Evolutionary conservation across 2,113 vertebrate species (phyloP).

Genomic region (Hylia prasina): DNA sequence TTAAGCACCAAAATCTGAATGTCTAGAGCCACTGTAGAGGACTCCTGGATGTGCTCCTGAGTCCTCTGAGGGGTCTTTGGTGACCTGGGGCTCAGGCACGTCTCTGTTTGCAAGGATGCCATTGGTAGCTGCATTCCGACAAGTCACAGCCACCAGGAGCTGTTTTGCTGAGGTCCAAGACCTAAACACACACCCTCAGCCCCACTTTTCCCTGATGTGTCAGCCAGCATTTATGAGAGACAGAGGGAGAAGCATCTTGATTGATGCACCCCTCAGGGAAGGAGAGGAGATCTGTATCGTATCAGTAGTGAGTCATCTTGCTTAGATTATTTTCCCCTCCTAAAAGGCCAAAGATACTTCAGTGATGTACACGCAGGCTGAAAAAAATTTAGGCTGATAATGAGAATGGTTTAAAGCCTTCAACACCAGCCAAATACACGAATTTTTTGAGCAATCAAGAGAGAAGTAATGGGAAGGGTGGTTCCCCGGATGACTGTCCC

Average conservation of each 20-base stretch:
- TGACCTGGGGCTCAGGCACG: background rate
- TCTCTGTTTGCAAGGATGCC: background rate
- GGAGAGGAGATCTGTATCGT: background rate
- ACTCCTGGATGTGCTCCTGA: background rate
- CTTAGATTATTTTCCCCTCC: background rate
- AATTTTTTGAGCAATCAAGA: background rate
- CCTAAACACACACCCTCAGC: accelerated
- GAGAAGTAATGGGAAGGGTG: background rate
- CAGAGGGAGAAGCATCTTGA: background rate
- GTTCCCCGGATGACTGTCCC: accelerated
- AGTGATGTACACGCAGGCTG: background rate
- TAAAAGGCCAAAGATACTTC: background rate
- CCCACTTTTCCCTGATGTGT: background rate
- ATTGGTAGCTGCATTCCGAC: accelerated
- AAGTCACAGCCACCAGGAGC: background rate
- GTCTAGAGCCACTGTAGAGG: background rate
- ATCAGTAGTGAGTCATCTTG: background rate
- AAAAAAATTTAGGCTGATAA: background rate
- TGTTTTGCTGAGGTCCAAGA: background rate
- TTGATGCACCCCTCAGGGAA: background rate
- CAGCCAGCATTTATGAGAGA: background rate
- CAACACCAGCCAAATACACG: background rate
- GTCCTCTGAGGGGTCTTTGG: background rate
- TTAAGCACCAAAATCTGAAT: background rate
- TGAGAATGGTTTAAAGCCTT: background rate